Base-by-base conservation (phyloP, 1,140 invertebrate species). In the Wasmannia auropunctata region DNA sequence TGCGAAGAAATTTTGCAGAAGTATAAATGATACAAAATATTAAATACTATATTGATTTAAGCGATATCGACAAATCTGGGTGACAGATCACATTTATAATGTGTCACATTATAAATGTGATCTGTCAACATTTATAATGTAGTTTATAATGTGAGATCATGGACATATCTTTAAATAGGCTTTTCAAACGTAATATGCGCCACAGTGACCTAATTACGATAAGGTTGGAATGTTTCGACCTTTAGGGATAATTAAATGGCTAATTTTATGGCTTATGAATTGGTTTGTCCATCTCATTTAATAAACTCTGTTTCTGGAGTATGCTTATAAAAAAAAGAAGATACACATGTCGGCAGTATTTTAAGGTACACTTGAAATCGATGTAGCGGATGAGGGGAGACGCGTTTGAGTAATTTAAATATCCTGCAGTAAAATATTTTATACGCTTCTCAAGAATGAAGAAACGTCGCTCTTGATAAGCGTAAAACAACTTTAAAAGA, bases 261-360 rank as follows among this genome's bases (percentile, higher is more conserved):
- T 37, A 69, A 54, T 80, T 34, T 69, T 69, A 25, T 28, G 22
- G n/a, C 8, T 40, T 34, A 37, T n/a, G 5, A 69, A 69, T 6
- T 49, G 19, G 34, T 40, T 31, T 69, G 5, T 28, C 37, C n/a
- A 25, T 79, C 14, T 76, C 34, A 16, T 76, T 62, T 76, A 62
- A 76, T 28, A 62, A 43, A 37, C 25, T 77, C 34, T 22, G 58
- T 22, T 63, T 77, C 51, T 31, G 22, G 58, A 77, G 31, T 40
- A 19, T 31, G 56, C 58, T 77, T 77, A 43, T 77, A 19, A 77
- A 77, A 75, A n/a, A 75, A 77, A 46, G 6, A n/a, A 77, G 63
- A 77, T 77, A 43, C 37, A 43, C 37, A 43, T 19, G 40, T 63
- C 34, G 22, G 34, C 72, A 22, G 19, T 63, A 77, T 63, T 77